Evolutionary conservation across 2,113 vertebrate genomes (phyloP).

Genomic region (Ciconia maguari): DNA sequence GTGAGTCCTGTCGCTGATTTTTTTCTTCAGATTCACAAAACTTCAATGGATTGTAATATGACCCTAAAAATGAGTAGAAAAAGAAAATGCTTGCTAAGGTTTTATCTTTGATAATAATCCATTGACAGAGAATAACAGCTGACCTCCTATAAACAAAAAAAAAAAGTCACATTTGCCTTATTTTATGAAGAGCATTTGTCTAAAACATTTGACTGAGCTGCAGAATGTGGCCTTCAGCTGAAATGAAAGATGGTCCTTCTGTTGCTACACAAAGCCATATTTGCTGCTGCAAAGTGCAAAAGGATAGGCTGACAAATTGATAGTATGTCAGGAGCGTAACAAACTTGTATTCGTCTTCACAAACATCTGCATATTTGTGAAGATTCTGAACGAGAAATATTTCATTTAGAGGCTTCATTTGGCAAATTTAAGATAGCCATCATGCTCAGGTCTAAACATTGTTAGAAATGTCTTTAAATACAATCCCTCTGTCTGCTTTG

Average conservation of each 20-base stretch:
- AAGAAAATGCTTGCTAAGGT: conserved; percentile 45
- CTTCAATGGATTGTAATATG: conserved; percentile 46
- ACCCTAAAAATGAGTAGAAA: conserved; percentile 41
- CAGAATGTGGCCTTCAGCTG: conserved; percentile 66
- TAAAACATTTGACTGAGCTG: conserved; percentile 60
- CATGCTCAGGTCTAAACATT: conserved; percentile 15
- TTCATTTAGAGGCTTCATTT: conserved; percentile 35
- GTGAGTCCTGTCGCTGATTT: conserved; percentile 30
- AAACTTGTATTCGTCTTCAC: conserved; percentile 17
- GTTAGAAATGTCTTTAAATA: conserved; percentile 35
- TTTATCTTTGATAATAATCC: conserved; percentile 62
- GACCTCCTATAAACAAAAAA: conserved; percentile 48
- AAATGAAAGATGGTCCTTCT: conserved; percentile 63
- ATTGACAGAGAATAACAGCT: conserved; percentile 55
- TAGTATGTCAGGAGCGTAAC: conserved; percentile 27
- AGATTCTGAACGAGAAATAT: not conserved
- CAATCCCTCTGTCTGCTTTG: not conserved
- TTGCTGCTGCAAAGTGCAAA: conserved; percentile 68
- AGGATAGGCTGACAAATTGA: conserved; percentile 58
- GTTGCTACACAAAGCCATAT: conserved; percentile 67
- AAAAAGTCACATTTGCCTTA: conserved; percentile 48
- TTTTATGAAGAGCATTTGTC: conserved; percentile 60
- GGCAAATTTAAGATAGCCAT: conserved; percentile 10
- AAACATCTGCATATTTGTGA: conserved; percentile 66
- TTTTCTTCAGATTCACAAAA: conserved; percentile 34